Percentiles rank a stretch among this genome's conserved stretches.
These are phyloP conservation scores for Saccopteryx leptura DNA, from an alignment of 2,113 vertebrate species.

Conservation along the genomic window DNA sequence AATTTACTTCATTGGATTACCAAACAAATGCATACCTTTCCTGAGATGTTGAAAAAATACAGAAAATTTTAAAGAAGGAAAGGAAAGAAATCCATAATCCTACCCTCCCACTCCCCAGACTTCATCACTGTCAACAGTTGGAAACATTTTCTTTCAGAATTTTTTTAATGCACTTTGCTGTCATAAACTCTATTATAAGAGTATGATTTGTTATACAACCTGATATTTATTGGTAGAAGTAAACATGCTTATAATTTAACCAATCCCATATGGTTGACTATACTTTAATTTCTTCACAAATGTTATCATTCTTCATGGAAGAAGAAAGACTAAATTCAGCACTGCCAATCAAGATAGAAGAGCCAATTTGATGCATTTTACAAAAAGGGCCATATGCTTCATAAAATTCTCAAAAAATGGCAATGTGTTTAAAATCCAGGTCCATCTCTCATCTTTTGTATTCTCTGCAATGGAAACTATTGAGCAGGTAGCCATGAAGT, in stretches of 20 bases:
- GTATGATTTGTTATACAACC: background rate
- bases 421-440: background rate
- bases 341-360: background rate
- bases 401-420: background rate
- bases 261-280: background rate
- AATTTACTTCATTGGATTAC: background rate
- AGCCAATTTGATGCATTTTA: background rate
- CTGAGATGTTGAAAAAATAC: background rate
- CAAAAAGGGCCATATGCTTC: background rate
- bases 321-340: background rate
- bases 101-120: background rate
- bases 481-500: background rate
- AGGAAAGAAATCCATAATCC: background rate
- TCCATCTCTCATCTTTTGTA: background rate
- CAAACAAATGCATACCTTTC: background rate
- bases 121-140: slow-evolving; percentile 8
- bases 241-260: background rate
- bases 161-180: slow-evolving; percentile 16
- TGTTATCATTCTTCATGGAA: background rate
- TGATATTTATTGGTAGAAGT: slow-evolving; percentile 18
- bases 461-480: background rate
- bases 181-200: background rate
- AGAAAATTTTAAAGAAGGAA: slow-evolving; percentile 40
- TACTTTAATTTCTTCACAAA: background rate
- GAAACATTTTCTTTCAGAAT: slow-evolving; percentile 39